Evolutionary conservation across 2,888 invertebrate genomes (phyloP), one percentile per base, ranked within the genome.

Genomic region (Adineta ricciae): DNA sequence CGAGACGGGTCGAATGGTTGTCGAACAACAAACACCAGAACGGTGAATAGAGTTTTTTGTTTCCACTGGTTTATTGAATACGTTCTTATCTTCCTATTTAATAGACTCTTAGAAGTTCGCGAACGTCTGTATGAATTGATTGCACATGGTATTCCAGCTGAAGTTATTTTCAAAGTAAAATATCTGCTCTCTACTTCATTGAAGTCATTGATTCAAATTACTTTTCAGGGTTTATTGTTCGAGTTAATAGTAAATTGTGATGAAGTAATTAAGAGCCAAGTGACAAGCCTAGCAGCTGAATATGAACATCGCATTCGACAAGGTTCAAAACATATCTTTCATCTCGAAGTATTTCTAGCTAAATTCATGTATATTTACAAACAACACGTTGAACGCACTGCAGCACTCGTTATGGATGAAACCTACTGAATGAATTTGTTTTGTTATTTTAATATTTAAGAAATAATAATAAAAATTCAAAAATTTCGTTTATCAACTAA

Each of bases 321-420:
- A 85, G 98, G 98, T 32, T 95, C 94, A 88, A 98, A 98, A 91
- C 93, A 94, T 38, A 97, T 99, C 88, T 97, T 96, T 89, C 98
- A 99, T 90, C 92, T 99, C 84, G 99, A 99, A 91, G 97, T 97
- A 4, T 99, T 99, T 92, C 94, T 97, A 83, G 96, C 96, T 0
- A 94, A 95, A 88, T 97, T 97, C 90, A 98, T 99, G 98, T 93
- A 94, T 54, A 93, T 96, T 87, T 97, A 96, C 90, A 95, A 95
- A 89, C 93, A 94, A 88, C 96, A 94, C 90, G 92, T 90, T 90
- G 94, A 95, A 89, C 93, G 94, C 88, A 88, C 24, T 83, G n/a
- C n/a, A n/a, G n/a, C n/a, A n/a, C n/a, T n/a, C n/a, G n/a, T n/a
- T n/a, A n/a, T n/a, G n/a, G n/a, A n/a, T n/a, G n/a, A n/a, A n/a